Conservation (phyloP, 2,888 invertebrate species). For the Campoletis raptor region DNA sequence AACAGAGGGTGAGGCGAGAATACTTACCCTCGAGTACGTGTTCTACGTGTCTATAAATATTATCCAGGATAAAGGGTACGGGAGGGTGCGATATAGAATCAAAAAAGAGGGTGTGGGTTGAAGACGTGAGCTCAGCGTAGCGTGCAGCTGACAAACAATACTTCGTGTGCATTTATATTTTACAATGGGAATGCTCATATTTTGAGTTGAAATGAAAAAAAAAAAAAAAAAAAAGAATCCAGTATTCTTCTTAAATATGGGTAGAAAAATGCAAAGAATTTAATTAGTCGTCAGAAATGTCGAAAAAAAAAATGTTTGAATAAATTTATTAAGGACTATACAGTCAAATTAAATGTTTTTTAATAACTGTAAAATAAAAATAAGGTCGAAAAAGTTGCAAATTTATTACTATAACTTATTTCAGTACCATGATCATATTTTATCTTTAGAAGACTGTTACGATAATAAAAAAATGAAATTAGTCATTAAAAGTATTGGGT, state of each 20-base stretch:
- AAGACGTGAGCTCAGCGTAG: conserved; percentile 16
- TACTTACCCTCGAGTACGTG: conserved; percentile 41
- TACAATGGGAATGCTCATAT: conserved; percentile 7
- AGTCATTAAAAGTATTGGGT: background rate
- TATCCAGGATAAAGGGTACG: conserved; percentile 22
- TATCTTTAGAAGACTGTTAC: background rate
- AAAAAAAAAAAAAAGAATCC: background rate
- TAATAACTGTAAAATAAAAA: background rate
- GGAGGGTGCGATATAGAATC: conserved; percentile 12
- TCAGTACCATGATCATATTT: background rate
- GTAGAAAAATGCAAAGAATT: background rate
- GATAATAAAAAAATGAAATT: background rate
- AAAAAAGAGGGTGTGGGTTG: conserved; percentile 2
- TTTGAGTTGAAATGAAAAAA: background rate
- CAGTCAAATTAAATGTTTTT: background rate
- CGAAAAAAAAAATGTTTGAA: background rate
- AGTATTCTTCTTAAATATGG: background rate
- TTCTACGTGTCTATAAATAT: conserved; percentile 51
- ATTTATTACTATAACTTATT: background rate
- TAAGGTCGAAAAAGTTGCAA: background rate
- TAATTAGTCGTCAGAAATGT: background rate
- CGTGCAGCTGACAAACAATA: conserved; percentile 24
- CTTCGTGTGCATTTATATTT: background rate
- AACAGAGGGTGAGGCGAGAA: conserved; percentile 19
- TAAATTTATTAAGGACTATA: background rate